These are phyloP conservation scores for Slavum lentiscoides DNA, from an alignment of 2,888 invertebrate genomes.

Conservation along the genomic window DNA sequence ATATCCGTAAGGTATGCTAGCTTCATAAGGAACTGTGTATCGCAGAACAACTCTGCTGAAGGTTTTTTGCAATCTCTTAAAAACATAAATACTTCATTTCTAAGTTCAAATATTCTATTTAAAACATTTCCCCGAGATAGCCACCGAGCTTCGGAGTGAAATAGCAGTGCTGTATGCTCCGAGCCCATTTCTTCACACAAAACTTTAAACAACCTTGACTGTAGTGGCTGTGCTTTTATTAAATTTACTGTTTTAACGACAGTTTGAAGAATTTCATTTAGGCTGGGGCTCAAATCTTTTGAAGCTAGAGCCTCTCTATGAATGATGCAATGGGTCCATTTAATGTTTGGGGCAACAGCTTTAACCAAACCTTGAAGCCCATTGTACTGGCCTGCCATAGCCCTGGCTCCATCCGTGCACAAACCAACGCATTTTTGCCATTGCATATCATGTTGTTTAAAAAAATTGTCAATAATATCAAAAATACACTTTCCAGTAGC, in stretches of 20 bases:
- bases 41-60: slow-evolving; percentile 25
- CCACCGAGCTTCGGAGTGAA: slow-evolving; percentile 5
- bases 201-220: slow-evolving; percentile 33
- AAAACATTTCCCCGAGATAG: slow-evolving; percentile 14
- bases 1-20: slow-evolving; percentile 7
- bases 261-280: slow-evolving; percentile 24
- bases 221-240: slow-evolving; percentile 30
- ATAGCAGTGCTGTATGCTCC: slow-evolving; percentile 19
- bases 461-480: slow-evolving; percentile 54
- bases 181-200: slow-evolving; percentile 25
- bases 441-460: slow-evolving; percentile 50
- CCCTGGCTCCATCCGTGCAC: slow-evolving; percentile 55
- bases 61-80: slow-evolving; percentile 24
- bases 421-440: slow-evolving; percentile 55
- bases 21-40: slow-evolving; percentile 21
- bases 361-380: too few species aligned
- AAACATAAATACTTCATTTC: neutral
- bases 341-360: too few species aligned
- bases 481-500: slow-evolving; percentile 50
- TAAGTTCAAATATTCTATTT: neutral
- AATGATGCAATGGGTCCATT: too few species aligned
- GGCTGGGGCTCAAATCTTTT: too few species aligned
- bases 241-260: slow-evolving; percentile 28
- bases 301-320: too few species aligned
- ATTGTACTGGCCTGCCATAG: slow-evolving; percentile 23